Conservation (phyloP, 2,113 vertebrate genomes). For the Vireo altiloquus region DNA sequence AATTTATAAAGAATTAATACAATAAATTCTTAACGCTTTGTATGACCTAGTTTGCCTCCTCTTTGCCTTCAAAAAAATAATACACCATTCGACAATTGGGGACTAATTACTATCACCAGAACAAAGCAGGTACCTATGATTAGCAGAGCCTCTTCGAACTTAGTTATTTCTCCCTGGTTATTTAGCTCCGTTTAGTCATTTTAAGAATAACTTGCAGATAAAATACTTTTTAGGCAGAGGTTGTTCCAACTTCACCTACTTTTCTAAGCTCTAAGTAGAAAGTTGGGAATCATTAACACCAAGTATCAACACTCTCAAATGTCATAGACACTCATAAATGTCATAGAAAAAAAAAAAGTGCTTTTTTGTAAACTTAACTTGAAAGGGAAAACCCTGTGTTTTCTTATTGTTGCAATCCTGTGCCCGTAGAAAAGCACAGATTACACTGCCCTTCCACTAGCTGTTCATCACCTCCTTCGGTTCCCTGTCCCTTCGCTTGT, state of each 20-base stretch:
- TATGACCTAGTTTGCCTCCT: neutral
- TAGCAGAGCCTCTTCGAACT: neutral
- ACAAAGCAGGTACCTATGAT: accelerated
- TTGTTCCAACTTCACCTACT: neutral
- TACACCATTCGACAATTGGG: accelerated
- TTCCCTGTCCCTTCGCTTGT: accelerated
- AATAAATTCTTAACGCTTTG: neutral
- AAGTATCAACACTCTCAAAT: neutral
- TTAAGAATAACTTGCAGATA: neutral
- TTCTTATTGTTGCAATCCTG: neutral
- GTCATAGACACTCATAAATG: accelerated
- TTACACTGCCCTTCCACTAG: accelerated
- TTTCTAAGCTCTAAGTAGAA: neutral
- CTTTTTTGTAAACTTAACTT: neutral
- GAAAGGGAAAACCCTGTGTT: neutral
- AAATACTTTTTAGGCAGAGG: neutral
- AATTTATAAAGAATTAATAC: neutral
- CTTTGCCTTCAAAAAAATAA: neutral
- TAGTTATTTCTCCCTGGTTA: neutral
- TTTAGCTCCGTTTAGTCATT: neutral
- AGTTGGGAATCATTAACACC: too few relatives aligned
- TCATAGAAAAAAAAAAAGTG: accelerated
- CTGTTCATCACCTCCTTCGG: accelerated
- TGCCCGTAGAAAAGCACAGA: accelerated
- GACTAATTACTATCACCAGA: neutral